Evolutionary conservation across 2,113 vertebrate species (phyloP).

Genomic region (Oreochromis aureus): DNA sequence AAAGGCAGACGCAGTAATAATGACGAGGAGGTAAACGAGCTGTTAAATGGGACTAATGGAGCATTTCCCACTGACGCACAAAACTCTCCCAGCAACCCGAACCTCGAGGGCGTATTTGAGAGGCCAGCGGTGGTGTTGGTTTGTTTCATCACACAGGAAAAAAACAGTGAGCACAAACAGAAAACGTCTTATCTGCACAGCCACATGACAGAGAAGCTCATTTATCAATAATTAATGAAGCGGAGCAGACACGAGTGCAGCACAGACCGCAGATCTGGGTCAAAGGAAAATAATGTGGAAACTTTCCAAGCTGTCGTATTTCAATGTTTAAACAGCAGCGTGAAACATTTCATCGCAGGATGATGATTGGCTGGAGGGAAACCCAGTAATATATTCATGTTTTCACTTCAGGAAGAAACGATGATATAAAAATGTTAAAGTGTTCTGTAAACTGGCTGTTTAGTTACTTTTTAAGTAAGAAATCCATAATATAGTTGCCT

Average conservation of each 20-base stretch:
- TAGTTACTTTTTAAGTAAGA: background rate
- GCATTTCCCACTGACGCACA: background rate
- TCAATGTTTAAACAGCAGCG: background rate
- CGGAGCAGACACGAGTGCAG: background rate
- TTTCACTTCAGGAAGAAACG: background rate
- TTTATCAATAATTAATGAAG: background rate
- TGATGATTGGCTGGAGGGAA: background rate
- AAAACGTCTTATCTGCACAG: background rate
- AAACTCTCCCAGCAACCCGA: background rate
- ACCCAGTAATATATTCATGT: accelerated
- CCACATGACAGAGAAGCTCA: background rate
- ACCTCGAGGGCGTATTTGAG: background rate
- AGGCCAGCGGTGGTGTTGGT: background rate
- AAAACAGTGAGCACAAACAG: background rate
- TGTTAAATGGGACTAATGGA: background rate
- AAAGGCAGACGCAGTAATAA: background rate
- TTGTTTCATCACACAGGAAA: background rate
- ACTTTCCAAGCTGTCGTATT: background rate
- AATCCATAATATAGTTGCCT: accelerated
- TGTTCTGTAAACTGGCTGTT: background rate
- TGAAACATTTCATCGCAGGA: background rate
- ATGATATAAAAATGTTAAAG: background rate
- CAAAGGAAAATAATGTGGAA: background rate
- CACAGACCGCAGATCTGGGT: background rate
- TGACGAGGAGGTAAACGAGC: background rate